Conservation (phyloP, 2,888 invertebrate species). For the Merodon equestris region DNA sequence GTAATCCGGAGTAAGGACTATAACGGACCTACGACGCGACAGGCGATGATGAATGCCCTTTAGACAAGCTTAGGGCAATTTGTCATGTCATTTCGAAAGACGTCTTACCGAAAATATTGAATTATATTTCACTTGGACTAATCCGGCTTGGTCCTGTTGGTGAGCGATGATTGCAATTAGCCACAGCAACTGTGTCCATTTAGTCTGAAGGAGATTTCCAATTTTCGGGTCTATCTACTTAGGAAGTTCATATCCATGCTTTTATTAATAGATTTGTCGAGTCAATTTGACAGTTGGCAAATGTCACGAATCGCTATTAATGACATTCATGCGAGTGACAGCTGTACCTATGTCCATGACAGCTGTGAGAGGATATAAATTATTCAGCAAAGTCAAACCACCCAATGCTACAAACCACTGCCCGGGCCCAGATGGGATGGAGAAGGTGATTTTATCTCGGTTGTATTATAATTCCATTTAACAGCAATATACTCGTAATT, state of each 20-base stretch:
- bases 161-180: slow-evolving; percentile 31
- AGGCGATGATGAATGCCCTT: slow-evolving; percentile 34
- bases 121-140: slow-evolving; percentile 27
- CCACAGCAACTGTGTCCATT: background rate
- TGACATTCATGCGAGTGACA: no score
- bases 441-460: slow-evolving; percentile 9
- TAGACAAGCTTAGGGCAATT: slow-evolving; percentile 36
- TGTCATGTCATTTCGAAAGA: slow-evolving; percentile 27
- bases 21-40: no score
- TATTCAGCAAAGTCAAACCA: slow-evolving; percentile 7
- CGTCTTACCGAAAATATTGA: slow-evolving; percentile 20
- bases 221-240: no score
- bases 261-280: no score
- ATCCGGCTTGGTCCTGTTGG: slow-evolving; percentile 3
- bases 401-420: no score
- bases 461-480: slow-evolving; percentile 21
- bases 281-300: no score
- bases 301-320: no score
- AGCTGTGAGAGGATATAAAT: background rate
- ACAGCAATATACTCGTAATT: slow-evolving; percentile 15
- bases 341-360: no score
- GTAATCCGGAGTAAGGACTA: no score
- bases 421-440: no score
- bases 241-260: no score
- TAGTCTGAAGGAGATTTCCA: background rate